These are phyloP conservation scores for Mus pahari DNA, from an alignment of 2,113 vertebrate species.

Conservation along the genomic window DNA sequence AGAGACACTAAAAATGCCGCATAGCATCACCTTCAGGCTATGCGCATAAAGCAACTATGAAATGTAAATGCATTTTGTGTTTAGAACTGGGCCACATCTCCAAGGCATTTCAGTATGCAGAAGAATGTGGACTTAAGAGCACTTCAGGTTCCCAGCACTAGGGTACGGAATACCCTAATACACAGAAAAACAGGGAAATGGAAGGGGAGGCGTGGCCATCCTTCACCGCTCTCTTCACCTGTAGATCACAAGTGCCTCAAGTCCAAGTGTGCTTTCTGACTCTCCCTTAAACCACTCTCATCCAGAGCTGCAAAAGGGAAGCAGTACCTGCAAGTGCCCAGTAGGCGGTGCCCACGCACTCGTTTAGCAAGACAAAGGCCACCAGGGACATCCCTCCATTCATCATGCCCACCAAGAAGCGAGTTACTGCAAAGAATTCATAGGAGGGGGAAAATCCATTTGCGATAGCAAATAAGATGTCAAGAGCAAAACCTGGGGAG, in stretches of 20 bases:
- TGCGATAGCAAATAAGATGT: slow-evolving; percentile 88
- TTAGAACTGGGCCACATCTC: neutral
- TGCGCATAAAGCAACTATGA: neutral
- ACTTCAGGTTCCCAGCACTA: neutral
- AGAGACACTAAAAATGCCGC: neutral
- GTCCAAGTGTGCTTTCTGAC: slow-evolving; percentile 2
- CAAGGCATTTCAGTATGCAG: neutral
- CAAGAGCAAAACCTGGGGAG: slow-evolving; percentile 89
- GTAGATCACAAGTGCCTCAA: neutral
- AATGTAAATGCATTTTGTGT: neutral
- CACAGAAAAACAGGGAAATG: too few relatives aligned
- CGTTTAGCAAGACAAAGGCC: slow-evolving; percentile 91
- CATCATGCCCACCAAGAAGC: slow-evolving; percentile 90
- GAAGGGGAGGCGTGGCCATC: too few relatives aligned
- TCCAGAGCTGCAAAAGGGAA: neutral
- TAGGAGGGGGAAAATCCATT: slow-evolving; percentile 89
- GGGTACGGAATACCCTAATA: neutral
- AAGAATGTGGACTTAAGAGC: neutral
- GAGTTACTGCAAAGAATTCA: slow-evolving; percentile 87
- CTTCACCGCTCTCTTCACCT: too few relatives aligned
- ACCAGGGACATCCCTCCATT: slow-evolving; percentile 92
- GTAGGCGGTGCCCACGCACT: slow-evolving; percentile 90
- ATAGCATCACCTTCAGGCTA: neutral
- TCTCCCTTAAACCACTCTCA: neutral
- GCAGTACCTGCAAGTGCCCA: slow-evolving; percentile 90